Conservation (phyloP, 2,888 invertebrate species). For the Melanophora roralis region DNA sequence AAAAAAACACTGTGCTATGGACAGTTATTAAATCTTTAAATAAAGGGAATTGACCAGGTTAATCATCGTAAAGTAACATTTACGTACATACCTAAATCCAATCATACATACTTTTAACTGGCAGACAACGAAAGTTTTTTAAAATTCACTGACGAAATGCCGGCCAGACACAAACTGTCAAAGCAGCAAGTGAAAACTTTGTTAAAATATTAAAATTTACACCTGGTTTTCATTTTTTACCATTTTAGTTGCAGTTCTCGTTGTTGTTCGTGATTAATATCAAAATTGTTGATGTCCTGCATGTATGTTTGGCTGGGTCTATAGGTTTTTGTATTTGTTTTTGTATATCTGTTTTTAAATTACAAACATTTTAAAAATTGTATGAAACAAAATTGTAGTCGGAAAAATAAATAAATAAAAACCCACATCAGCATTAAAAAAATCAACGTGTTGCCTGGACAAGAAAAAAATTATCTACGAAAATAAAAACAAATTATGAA, state of each 20-base stretch:
- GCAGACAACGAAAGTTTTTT: too few species aligned
- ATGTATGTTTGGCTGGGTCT: constrained; percentile 15
- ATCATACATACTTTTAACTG: background rate
- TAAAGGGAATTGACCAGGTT: constrained; percentile 53
- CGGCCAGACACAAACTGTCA: background rate
- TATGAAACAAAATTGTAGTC: constrained; percentile 35
- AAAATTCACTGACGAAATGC: background rate
- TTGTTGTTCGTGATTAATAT: constrained; percentile 54
- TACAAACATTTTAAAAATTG: constrained; percentile 40
- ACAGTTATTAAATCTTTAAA: constrained; percentile 41
- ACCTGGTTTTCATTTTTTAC: constrained; percentile 10
- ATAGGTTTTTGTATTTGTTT: background rate
- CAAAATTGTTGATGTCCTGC: constrained; percentile 57
- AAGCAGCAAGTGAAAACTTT: constrained; percentile 1
- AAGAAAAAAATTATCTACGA: constrained; percentile 21
- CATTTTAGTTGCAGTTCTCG: background rate
- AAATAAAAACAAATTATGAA: background rate
- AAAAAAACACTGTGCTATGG: background rate
- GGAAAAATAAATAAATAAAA: constrained; percentile 2
- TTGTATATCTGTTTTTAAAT: constrained; percentile 22
- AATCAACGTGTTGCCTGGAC: constrained; percentile 56
- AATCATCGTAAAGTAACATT: constrained; percentile 21
- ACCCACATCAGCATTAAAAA: constrained; percentile 13
- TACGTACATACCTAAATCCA: background rate
- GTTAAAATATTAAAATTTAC: constrained; percentile 41